Evolutionary conservation across 2,113 vertebrate genomes (phyloP).

Genomic region (Pachyramphus minor): DNA sequence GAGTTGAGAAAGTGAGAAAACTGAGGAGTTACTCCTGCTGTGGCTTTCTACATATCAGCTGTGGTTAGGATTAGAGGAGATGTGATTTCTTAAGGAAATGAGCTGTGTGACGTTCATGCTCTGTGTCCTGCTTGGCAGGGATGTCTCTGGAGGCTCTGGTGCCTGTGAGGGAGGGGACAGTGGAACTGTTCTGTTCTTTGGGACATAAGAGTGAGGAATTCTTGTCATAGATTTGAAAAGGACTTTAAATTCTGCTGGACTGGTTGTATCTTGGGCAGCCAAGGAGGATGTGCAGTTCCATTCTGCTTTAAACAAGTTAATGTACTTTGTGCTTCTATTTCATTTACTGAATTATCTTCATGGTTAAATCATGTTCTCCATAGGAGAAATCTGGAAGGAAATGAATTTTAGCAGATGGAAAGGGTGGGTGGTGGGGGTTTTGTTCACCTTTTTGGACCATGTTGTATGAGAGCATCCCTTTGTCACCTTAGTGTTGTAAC

Average conservation of each 20-base stretch:
- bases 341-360: not conserved
- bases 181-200: not conserved
- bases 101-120: not conserved
- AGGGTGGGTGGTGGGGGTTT: not conserved
- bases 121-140: not conserved
- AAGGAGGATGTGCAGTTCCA: not conserved
- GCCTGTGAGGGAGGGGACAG: not conserved
- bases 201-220: not conserved
- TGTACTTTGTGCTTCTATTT: not conserved
- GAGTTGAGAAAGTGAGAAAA: not conserved
- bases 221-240: not conserved
- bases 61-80: not conserved
- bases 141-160: not conserved
- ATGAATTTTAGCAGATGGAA: not conserved
- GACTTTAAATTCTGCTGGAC: not conserved
- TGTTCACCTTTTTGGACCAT: not conserved
- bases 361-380: not conserved
- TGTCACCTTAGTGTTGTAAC: not conserved
- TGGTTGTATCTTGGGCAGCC: not conserved
- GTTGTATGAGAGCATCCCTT: not conserved
- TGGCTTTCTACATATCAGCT: fast-evolving
- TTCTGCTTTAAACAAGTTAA: not conserved
- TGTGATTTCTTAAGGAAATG: not conserved
- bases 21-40: not conserved
- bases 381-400: not conserved